Evolutionary conservation across 2,888 invertebrate species (phyloP).

Genomic region (Apoda limacodes): DNA sequence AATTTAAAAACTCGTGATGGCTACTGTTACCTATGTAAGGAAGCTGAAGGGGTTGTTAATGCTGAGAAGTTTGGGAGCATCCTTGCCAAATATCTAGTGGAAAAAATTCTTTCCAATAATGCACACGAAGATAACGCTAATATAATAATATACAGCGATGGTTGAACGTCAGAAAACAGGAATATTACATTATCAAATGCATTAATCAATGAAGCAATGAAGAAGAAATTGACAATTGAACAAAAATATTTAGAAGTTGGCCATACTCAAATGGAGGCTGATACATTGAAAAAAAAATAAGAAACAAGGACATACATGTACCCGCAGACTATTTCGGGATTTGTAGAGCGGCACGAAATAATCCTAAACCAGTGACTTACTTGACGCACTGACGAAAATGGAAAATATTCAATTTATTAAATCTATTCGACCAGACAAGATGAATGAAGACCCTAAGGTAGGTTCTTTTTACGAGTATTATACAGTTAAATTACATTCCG

Average conservation of each 20-base stretch:
- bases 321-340: conserved; percentile 14
- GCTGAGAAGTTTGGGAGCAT: conserved; percentile 17
- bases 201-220: conserved; percentile 16
- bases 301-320: conserved; percentile 12
- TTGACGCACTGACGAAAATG: conserved; percentile 7
- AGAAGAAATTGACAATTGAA: conserved; percentile 16
- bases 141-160: conserved; percentile 15
- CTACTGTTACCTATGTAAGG: conserved; percentile 16
- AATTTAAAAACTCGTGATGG: conserved; percentile 16
- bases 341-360: conserved; percentile 11
- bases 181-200: no score
- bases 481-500: no score
- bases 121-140: conserved; percentile 9
- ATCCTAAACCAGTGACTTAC: conserved; percentile 4
- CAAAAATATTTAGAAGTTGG: conserved; percentile 20
- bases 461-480: no score
- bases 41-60: conserved; percentile 16
- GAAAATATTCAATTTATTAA: conserved; percentile 8
- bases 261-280: conserved; percentile 21
- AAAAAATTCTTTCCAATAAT: conserved; percentile 7
- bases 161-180: conserved; percentile 19
- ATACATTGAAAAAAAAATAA: conserved; percentile 16
- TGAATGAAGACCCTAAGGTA: conserved; percentile 11
- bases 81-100: conserved; percentile 14
- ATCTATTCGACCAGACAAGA: conserved; percentile 9